These are phyloP conservation scores for Calypte anna DNA, from an alignment of 2,113 vertebrate species.

Conservation along the genomic window DNA sequence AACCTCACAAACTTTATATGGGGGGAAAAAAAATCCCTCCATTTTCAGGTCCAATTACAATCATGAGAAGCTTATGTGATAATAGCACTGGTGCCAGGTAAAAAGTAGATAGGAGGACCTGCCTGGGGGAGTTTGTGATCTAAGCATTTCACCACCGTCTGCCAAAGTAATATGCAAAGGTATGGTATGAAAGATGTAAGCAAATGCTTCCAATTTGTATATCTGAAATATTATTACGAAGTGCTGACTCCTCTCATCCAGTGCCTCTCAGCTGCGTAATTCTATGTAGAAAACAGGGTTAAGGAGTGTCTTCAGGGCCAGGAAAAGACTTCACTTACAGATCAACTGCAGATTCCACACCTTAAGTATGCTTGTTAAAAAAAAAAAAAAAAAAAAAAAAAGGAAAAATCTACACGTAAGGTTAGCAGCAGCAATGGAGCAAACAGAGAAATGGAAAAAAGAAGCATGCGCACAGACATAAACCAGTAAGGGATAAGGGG, in stretches of 20 bases:
- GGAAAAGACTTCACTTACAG: background rate
- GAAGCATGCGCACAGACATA: background rate
- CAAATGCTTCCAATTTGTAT: conserved; percentile 59
- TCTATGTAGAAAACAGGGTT: conserved; percentile 2
- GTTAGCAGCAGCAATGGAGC: background rate
- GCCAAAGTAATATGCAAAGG: conserved; percentile 54
- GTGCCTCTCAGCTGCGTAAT: background rate
- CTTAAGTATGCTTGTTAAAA: background rate
- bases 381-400: background rate
- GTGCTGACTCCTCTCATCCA: conserved; percentile 49
- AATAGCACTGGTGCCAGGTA: background rate
- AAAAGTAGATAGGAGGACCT: conserved; percentile 15
- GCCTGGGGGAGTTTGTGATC: conserved; percentile 27
- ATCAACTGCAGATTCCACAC: conserved; percentile 14
- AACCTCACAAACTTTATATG: background rate
- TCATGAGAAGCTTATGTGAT: conserved; percentile 5
- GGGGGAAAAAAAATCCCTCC: background rate
- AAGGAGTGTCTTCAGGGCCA: conserved; percentile 23
- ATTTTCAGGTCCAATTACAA: conserved; percentile 3
- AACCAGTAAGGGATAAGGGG: background rate
- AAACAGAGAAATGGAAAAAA: background rate
- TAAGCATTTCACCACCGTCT: conserved; percentile 34
- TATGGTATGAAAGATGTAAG: conserved; percentile 30
- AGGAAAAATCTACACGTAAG: background rate
- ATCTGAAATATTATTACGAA: conserved; percentile 33